Conservation (phyloP, 2,113 vertebrate species). For the Muntiacus muntjak region DNA sequence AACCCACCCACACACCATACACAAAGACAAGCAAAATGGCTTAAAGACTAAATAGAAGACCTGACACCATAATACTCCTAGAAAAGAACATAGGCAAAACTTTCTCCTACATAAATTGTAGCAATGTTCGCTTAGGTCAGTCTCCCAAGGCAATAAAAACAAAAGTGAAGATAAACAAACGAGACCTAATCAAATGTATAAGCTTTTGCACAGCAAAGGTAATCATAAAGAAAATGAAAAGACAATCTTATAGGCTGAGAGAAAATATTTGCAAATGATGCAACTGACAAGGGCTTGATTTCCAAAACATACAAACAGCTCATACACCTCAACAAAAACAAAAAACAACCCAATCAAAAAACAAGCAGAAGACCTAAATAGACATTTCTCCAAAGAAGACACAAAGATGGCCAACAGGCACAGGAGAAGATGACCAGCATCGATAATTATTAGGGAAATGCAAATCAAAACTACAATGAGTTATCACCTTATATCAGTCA, state of each 20-base stretch:
- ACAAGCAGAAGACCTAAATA: neutral
- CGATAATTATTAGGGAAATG: neutral
- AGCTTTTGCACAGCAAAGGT: neutral
- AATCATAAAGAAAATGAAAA: neutral
- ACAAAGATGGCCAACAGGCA: neutral
- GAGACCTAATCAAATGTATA: neutral
- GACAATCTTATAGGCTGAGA: neutral
- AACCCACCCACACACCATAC: neutral
- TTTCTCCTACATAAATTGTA: neutral
- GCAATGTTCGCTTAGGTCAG: neutral
- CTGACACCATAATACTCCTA: neutral
- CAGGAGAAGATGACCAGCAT: neutral
- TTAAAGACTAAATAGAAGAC: neutral
- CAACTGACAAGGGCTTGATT: neutral
- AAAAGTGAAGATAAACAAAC: neutral
- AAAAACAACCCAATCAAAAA: neutral
- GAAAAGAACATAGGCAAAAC: neutral
- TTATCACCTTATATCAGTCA: neutral
- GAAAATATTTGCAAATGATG: neutral
- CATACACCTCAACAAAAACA: neutral
- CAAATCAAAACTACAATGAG: neutral
- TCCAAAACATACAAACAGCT: neutral
- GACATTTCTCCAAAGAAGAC: neutral
- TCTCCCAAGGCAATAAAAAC: neutral
- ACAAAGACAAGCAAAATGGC: neutral